Conservation (phyloP, 2,888 invertebrate genomes). For the Tetanocera ferruginea region DNA sequence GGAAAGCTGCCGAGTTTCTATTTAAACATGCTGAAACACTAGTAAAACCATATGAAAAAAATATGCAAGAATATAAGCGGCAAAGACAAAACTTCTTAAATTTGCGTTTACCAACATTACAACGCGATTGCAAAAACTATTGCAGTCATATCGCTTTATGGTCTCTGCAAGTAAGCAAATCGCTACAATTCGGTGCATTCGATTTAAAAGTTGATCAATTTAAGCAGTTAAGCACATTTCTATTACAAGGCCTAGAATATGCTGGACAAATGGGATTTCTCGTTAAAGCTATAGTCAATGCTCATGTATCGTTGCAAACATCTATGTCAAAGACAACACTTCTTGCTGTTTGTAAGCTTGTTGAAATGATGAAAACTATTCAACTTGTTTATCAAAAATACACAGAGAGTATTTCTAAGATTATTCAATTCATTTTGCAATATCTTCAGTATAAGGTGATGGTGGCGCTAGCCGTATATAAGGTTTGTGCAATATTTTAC, state of each 20-base stretch:
- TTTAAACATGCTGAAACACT: slow-evolving; percentile 75
- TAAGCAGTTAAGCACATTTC: slow-evolving; percentile 66
- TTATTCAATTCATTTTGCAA: slow-evolving; percentile 83
- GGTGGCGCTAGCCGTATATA: slow-evolving; percentile 76
- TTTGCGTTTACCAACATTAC: slow-evolving; percentile 73
- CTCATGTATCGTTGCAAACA: slow-evolving; percentile 79
- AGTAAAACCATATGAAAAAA: slow-evolving; percentile 70
- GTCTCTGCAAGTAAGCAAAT: slow-evolving; percentile 75
- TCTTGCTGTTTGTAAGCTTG: slow-evolving; percentile 81
- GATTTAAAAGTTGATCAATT: slow-evolving; percentile 73
- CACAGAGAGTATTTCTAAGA: slow-evolving; percentile 78
- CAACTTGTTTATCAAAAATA: slow-evolving; percentile 79
- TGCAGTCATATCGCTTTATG: slow-evolving; percentile 73
- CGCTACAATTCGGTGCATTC: slow-evolving; percentile 70
- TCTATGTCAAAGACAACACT: slow-evolving; percentile 85
- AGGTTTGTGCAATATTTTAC: slow-evolving; percentile 69
- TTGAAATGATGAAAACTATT: slow-evolving; percentile 85
- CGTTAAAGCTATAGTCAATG: slow-evolving; percentile 75
- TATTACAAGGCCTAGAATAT: slow-evolving; percentile 76
- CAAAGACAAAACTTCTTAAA: slow-evolving; percentile 74
- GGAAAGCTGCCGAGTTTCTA: slow-evolving; percentile 89
- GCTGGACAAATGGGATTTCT: slow-evolving; percentile 76
- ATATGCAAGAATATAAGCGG: slow-evolving; percentile 65
- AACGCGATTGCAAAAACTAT: slow-evolving; percentile 74
- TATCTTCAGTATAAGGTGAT: slow-evolving; percentile 84